phyloP scores from a whole-genome alignment of 2,113 vertebrate species.

The Dasyurus viverrinus region DNA sequence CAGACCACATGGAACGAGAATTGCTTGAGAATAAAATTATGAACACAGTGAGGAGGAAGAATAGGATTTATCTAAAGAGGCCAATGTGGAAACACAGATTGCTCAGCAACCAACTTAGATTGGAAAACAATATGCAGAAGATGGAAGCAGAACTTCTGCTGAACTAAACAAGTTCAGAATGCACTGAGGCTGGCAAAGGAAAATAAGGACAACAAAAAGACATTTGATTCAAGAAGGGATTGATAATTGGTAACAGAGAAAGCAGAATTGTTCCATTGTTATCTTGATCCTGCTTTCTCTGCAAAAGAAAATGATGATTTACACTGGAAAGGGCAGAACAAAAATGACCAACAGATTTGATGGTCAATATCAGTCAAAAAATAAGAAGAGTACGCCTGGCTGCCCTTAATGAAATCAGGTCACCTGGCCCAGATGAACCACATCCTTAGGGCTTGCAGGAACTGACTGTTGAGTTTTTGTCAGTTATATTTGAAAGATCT shows the following conservation, averaged over 20 bases:
- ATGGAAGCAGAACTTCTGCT: neutral
- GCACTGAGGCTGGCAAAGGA: neutral
- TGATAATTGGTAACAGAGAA: neutral
- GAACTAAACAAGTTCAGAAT: neutral
- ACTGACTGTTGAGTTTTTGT: neutral
- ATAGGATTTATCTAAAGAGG: neutral
- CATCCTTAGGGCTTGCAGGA: neutral
- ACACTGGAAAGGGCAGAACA: neutral
- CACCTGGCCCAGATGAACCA: neutral
- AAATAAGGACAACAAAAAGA: neutral
- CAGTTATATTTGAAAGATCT: neutral
- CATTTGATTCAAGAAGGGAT: neutral
- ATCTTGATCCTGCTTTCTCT: neutral
- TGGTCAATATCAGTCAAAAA: neutral
- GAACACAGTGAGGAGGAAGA: neutral
- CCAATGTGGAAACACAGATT: neutral
- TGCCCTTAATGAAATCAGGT: neutral
- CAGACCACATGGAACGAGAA: neutral
- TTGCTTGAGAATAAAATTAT: neutral
- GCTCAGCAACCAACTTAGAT: neutral
- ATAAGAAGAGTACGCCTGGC: neutral
- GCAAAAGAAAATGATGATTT: neutral
- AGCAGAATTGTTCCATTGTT: neutral
- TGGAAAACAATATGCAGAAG: neutral
- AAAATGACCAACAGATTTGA: neutral